These are phyloP conservation scores for Sorex maritimensis DNA, from an alignment of 2,797 vertebrate genomes.

Conservation along the genomic window DNA sequence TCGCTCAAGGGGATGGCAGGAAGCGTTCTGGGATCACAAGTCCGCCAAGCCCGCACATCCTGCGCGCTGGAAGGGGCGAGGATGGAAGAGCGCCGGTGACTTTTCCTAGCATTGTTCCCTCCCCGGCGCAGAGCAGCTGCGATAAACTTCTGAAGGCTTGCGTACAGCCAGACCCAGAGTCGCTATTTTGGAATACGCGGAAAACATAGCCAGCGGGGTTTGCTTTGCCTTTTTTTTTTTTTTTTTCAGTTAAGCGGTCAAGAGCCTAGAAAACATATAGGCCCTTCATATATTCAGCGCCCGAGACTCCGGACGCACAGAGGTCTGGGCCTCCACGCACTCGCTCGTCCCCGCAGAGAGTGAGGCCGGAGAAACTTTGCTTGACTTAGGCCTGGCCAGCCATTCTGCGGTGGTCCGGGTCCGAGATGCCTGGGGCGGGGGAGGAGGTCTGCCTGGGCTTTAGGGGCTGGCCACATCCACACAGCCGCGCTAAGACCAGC, in stretches of 20 bases:
- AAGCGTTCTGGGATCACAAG: constrained; percentile 76
- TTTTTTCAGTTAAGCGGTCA: not conserved
- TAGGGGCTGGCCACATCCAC: not conserved
- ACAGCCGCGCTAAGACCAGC: not conserved
- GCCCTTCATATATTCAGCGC: not conserved
- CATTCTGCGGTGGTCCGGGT: not conserved
- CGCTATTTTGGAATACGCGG: constrained; percentile 6
- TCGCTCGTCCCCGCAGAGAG: not conserved
- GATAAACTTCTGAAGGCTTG: constrained; percentile 70
- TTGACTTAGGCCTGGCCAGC: not conserved
- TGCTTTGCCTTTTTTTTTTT: not conserved
- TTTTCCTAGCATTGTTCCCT: constrained; percentile 81
- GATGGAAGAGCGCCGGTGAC: constrained; percentile 69
- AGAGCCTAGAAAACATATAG: not conserved
- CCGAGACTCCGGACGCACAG: not conserved
- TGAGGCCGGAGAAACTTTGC: not conserved
- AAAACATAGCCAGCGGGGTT: constrained; percentile 14
- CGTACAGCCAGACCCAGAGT: not conserved
- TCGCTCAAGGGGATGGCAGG: constrained; percentile 69
- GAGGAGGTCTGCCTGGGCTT: not conserved
- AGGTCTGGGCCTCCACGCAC: not conserved
- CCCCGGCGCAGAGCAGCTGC: constrained; percentile 56
- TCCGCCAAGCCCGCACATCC: constrained; percentile 68
- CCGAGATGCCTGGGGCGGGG: not conserved
- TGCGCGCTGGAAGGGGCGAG: constrained; percentile 72